Evolutionary conservation across 2,888 invertebrate genomes (phyloP), one percentile per base, ranked within the genome.

Genomic region (Trissolcus brochymenae): DNA sequence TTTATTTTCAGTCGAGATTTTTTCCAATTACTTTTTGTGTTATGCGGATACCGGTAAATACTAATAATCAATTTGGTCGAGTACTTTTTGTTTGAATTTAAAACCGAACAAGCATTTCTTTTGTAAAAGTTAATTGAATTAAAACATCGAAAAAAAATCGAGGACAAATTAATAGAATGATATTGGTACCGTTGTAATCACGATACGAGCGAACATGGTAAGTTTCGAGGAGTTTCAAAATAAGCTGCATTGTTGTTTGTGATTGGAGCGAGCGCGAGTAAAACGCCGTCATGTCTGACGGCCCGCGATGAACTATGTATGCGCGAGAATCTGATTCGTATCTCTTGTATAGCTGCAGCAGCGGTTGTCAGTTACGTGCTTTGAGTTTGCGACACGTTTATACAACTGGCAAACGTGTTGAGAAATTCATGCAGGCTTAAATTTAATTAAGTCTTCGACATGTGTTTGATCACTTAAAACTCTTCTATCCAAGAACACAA

Each of bases 281-380:
- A 68, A 76, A 54, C 35, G 40, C 55, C 55, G 16, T 72, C 64
- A 51, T 79, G 80, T 80, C 81, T 81, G 74, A 79, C 79, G 68
- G 59, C 67, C 62, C 78, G 64, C 54, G 76, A 79, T 68, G 72
- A 80, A 75, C 74, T 78, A 76, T 70, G 77, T 64, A 71, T 74
- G 72, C 62, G 64, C 59, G 73, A 74, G 79, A 65, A 54, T 68
- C 64, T 61, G 80, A 79, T 81, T 79, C 77, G 73, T 70, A 77
- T 71, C 71, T 62, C 76, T 55, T 75, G 70, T 73, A 57, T 35
- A 7, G 66, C 72, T 60, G 70, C 19, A 71, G 43, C 76, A 73
- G 79, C 62, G 76, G 68, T 80, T 80, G 81, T 79, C 79, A 75
- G 79, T 76, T 75, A 72, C 72, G 71, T 76, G 79, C 75, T 75